Evolutionary conservation across 2,888 invertebrate species (phyloP).

Genomic region (Noctuana brunneofusca): DNA sequence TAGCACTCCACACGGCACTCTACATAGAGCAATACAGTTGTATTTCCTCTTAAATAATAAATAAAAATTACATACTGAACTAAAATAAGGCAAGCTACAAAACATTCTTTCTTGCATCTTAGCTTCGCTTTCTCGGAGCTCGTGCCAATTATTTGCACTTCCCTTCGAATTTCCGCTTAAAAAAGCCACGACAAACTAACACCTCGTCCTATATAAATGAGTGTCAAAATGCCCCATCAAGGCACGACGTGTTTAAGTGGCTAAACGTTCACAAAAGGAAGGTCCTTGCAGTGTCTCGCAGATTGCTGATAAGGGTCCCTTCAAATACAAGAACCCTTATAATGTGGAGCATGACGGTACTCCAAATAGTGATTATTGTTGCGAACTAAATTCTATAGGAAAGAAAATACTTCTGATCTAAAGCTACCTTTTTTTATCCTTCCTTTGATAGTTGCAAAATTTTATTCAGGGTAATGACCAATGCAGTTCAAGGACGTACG

Average conservation of each 20-base stretch:
- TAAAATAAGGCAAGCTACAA: background rate
- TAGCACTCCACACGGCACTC: no score
- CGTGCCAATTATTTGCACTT: constrained; percentile 23
- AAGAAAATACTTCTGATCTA: background rate
- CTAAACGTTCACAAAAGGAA: constrained; percentile 16
- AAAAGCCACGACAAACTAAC: background rate
- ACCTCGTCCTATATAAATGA: background rate
- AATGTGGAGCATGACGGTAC: background rate
- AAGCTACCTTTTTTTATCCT: no score
- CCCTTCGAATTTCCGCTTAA: constrained; percentile 14
- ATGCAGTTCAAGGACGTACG: no score
- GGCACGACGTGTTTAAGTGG: constrained; percentile 29
- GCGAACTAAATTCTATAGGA: background rate
- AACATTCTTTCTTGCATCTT: background rate
- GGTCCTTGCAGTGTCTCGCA: constrained; percentile 24
- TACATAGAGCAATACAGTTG: no score
- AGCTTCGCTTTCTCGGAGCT: background rate
- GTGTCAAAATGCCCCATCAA: constrained; percentile 9
- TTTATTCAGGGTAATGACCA: no score
- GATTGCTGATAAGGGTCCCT: constrained; percentile 28
- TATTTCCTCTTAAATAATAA: no score
- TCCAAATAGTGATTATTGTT: constrained; percentile 15
- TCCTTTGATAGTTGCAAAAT: no score
- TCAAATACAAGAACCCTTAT: constrained; percentile 15
- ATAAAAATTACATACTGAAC: background rate